phyloP scores from a whole-genome alignment of 2,888 invertebrate species.

The Alentia gelatinosa region DNA sequence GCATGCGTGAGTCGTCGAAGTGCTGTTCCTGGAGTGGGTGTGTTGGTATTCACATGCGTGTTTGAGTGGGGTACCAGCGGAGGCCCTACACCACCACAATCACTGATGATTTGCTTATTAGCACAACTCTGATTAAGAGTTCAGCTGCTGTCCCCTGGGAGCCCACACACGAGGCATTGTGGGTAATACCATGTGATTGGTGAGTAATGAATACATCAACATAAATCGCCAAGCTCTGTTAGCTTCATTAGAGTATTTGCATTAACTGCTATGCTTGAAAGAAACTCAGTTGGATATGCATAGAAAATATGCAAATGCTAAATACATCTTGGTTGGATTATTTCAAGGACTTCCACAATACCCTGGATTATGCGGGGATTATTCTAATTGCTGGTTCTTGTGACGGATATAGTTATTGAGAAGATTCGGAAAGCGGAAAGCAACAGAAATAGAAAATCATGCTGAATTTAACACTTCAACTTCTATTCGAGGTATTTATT shows the following conservation, averaged over 20 bases:
- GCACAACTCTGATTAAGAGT: neutral
- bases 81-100: neutral
- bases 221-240: neutral
- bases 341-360: neutral
- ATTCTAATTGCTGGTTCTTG: no score
- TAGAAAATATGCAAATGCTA: neutral
- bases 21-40: neutral
- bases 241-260: neutral
- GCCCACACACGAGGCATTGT: neutral
- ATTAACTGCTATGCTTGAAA: neutral
- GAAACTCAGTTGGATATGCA: neutral
- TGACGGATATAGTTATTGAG: no score
- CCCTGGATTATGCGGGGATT: no score
- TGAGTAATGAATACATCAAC: neutral
- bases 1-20: no score
- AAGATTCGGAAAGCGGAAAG: no score
- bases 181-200: constrained; percentile 1
- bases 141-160: neutral
- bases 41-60: neutral
- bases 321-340: neutral
- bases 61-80: no score
- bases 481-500: no score
- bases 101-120: neutral
- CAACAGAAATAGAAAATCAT: no score
- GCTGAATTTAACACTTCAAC: no score